phyloP scores from a whole-genome alignment of 2,113 vertebrate genomes.

The Anguilla japonica region DNA sequence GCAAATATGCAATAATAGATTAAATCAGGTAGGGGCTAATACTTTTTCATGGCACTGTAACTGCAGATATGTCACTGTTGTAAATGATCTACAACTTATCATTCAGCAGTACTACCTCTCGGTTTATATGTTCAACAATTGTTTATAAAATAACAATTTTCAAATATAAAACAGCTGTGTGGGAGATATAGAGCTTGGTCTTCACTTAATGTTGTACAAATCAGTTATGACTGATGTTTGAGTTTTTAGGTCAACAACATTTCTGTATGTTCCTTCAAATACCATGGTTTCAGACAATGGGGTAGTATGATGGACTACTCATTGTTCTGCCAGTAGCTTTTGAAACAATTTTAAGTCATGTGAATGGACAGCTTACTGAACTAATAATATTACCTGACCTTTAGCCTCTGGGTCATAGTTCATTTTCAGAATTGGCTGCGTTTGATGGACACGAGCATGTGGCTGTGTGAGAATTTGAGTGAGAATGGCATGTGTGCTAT shows the following conservation, averaged over 20 bases:
- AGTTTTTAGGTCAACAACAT: not conserved
- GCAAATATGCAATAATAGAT: too few relatives aligned
- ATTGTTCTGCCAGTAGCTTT: conserved; percentile 13
- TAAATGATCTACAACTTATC: not conserved
- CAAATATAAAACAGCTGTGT: not conserved
- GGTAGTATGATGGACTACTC: not conserved
- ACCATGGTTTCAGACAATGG: not conserved
- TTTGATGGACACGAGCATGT: conserved; percentile 66
- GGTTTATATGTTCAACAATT: not conserved
- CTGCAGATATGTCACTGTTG: not conserved
- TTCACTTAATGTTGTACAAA: not conserved
- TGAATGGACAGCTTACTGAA: conserved; percentile 4
- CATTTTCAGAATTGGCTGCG: conserved; percentile 38
- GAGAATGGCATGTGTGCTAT: conserved; percentile 42
- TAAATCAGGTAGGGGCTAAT: too few relatives aligned
- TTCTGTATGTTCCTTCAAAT: not conserved
- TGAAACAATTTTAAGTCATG: conserved; percentile 44
- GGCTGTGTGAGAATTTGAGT: conserved; percentile 30
- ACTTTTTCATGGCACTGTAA: not conserved
- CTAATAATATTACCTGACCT: conserved; percentile 49
- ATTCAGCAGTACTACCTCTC: not conserved
- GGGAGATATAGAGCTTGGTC: not conserved
- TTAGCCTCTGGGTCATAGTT: conserved; percentile 44
- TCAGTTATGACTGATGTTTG: not conserved
- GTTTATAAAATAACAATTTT: not conserved